These are phyloP conservation scores for Rallus crepitans DNA, from an alignment of 2,797 vertebrate species.

Conservation along the genomic window DNA sequence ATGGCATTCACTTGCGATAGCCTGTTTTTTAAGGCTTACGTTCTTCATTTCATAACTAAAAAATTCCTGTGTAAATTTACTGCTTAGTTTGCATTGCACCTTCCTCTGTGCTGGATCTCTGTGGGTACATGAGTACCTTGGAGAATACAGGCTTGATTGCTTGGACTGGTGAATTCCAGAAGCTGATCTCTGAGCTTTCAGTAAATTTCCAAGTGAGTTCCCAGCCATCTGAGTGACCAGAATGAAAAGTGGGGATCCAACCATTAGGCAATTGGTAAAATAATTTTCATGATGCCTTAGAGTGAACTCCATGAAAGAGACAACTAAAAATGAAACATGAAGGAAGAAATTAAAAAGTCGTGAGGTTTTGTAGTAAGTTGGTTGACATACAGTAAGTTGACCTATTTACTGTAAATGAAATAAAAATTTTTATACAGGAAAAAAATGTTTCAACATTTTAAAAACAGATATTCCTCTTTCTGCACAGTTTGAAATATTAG, in stretches of 20 bases:
- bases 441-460: neutral
- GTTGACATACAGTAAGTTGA: neutral
- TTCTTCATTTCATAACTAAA: neutral
- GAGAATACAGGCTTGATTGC: neutral
- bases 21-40: neutral
- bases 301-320: neutral
- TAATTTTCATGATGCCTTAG: neutral
- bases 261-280: neutral
- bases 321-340: neutral
- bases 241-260: neutral
- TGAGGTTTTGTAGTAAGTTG: neutral
- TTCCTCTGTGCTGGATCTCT: neutral
- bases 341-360: neutral
- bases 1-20: neutral
- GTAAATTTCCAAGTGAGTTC: neutral
- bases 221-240: neutral
- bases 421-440: neutral
- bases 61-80: neutral
- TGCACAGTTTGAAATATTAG: neutral
- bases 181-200: neutral
- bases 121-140: accelerated
- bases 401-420: neutral
- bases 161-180: neutral
- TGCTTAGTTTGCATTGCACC: neutral
- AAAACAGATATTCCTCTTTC: neutral